Percentiles rank a stretch among this genome's conserved stretches.
These are phyloP conservation scores for Apodemia duryi DNA, from an alignment of 2,888 invertebrate genomes.

Conservation along the genomic window DNA sequence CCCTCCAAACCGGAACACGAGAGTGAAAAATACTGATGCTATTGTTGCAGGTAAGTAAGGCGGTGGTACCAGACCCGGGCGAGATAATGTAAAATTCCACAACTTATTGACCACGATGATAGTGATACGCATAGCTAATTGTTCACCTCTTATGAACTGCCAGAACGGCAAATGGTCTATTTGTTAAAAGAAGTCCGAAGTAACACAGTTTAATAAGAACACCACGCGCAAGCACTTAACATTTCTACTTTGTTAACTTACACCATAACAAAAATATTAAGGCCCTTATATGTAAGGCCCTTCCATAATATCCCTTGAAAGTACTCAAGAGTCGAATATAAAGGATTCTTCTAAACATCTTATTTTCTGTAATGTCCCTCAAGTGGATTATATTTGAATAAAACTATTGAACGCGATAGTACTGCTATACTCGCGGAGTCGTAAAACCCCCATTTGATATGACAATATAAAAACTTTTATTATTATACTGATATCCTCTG, in stretches of 20 bases:
- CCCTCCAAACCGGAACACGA: too few species aligned
- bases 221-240: too few species aligned
- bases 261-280: background rate
- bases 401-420: conserved; percentile 34
- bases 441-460: conserved; percentile 33
- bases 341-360: conserved; percentile 29
- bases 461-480: conserved; percentile 36
- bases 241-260: background rate
- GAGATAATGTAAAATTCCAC: too few species aligned
- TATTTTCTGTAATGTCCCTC: conserved; percentile 37
- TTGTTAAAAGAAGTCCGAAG: too few species aligned
- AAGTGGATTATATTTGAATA: conserved; percentile 38
- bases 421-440: conserved; percentile 25
- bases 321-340: background rate
- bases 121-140: too few species aligned
- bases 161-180: too few species aligned
- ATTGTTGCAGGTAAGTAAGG: too few species aligned
- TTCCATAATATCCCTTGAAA: conserved; percentile 1
- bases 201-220: too few species aligned
- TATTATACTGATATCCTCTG: conserved; percentile 28
- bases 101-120: too few species aligned
- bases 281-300: background rate
- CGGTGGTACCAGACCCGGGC: too few species aligned
- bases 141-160: too few species aligned
- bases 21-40: too few species aligned